phyloP scores from a whole-genome alignment of 2,888 invertebrate genomes.

The Arrhopalites spinosus region DNA sequence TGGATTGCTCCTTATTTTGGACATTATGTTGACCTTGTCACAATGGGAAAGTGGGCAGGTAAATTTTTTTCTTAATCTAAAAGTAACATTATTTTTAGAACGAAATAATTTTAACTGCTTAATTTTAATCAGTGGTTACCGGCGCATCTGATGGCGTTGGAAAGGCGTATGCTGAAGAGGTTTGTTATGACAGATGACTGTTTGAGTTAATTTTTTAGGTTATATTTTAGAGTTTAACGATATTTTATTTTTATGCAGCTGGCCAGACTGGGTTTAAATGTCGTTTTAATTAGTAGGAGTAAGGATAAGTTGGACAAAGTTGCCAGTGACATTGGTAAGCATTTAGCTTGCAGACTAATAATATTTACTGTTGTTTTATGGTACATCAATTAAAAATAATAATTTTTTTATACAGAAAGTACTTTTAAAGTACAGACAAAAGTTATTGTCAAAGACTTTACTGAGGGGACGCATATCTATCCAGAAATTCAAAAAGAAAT shows the following conservation, averaged over 20 bases:
- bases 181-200: conserved; percentile 11
- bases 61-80: background rate
- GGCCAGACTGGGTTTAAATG: conserved; percentile 55
- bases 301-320: conserved; percentile 54
- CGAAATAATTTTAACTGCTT: too few species aligned
- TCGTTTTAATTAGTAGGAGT: conserved; percentile 56
- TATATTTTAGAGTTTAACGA: background rate
- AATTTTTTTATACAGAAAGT: conserved; percentile 57
- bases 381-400: background rate
- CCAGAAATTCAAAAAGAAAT: conserved; percentile 70
- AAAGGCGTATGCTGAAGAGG: conserved; percentile 73
- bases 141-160: conserved; percentile 92
- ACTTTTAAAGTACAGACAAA: conserved; percentile 73
- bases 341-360: background rate
- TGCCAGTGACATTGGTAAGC: conserved; percentile 54
- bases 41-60: background rate
- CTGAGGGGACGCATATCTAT: conserved; percentile 73
- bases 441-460: conserved; percentile 80
- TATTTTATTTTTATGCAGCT: conserved; percentile 44
- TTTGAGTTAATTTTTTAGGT: background rate
- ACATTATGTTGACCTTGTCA: conserved; percentile 61
- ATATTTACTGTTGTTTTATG: background rate
- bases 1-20: conserved; percentile 64
- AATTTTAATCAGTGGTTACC: conserved; percentile 72
- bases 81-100: too few species aligned